Evolutionary conservation across 2,113 vertebrate genomes (phyloP).

Genomic region (Pogonocichla stellata): DNA sequence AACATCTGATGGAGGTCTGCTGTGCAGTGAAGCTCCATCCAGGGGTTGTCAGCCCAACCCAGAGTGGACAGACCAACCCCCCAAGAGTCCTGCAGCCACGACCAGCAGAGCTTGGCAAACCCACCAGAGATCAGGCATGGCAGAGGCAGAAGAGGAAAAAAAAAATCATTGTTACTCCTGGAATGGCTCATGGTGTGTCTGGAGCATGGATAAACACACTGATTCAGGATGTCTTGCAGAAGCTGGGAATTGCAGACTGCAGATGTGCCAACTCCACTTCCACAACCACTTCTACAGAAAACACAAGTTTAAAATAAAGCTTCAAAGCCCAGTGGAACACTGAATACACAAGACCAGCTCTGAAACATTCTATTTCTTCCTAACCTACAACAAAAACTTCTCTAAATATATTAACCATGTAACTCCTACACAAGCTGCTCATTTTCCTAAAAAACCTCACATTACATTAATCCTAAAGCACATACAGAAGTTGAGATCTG

Average conservation of each 20-base stretch:
- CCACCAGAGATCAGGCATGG: background rate
- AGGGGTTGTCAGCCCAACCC: background rate
- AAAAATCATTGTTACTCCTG: background rate
- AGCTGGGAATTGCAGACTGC: background rate
- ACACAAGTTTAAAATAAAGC: background rate
- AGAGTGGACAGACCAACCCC: background rate
- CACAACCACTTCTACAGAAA: background rate
- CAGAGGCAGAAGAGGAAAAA: background rate
- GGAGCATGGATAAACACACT: too few species aligned
- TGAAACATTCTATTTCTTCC: background rate
- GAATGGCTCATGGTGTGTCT: background rate
- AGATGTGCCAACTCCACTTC: background rate
- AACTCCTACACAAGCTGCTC: background rate
- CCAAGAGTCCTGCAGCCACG: background rate
- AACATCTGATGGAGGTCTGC: background rate
- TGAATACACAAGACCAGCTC: background rate
- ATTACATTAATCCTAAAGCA: background rate
- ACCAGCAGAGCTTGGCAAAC: background rate
- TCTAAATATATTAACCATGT: background rate
- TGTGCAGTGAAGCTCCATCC: background rate
- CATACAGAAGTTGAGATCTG: accelerated
- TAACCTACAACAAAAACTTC: background rate
- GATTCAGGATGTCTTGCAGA: background rate
- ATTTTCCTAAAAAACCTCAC: background rate
- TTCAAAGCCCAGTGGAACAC: background rate